Percentiles rank a stretch among this genome's conserved stretches.
phyloP scores from a whole-genome alignment of 1,140 invertebrate species.

The Brachionus calyciflorus region DNA sequence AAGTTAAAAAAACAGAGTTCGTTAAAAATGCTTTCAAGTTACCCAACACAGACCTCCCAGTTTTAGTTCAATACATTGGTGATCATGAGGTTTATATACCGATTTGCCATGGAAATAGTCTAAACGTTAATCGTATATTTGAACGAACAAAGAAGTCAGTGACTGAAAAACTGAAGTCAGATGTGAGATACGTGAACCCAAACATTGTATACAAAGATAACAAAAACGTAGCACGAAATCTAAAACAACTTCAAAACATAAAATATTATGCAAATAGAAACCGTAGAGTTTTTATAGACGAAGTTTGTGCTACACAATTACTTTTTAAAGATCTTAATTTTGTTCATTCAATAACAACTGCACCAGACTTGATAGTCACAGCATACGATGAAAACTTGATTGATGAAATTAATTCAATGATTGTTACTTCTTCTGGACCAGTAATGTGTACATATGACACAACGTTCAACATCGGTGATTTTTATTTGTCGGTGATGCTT shows the following conservation, averaged over 20 bases:
- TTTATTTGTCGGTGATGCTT: background rate
- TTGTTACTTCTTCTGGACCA: background rate
- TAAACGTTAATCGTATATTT: background rate
- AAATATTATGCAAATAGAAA: background rate
- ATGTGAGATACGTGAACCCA: background rate
- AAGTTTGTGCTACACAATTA: background rate
- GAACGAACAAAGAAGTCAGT: background rate
- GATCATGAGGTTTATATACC: background rate
- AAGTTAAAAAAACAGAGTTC: too few species aligned
- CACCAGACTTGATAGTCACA: background rate
- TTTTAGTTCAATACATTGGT: background rate
- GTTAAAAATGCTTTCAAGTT: too few species aligned
- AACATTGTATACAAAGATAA: background rate
- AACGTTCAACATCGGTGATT: background rate
- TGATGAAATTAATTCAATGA: background rate
- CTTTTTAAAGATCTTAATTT: background rate
- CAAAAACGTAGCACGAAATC: background rate
- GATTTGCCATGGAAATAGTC: conserved; percentile 3
- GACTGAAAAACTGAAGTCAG: background rate
- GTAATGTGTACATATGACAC: background rate
- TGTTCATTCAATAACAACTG: background rate
- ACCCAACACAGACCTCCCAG: too few species aligned
- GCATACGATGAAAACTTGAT: background rate
- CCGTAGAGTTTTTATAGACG: background rate
- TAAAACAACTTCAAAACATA: background rate